These are phyloP conservation scores for Agrilus biguttatus DNA, from an alignment of 2,888 invertebrate species.

Conservation along the genomic window DNA sequence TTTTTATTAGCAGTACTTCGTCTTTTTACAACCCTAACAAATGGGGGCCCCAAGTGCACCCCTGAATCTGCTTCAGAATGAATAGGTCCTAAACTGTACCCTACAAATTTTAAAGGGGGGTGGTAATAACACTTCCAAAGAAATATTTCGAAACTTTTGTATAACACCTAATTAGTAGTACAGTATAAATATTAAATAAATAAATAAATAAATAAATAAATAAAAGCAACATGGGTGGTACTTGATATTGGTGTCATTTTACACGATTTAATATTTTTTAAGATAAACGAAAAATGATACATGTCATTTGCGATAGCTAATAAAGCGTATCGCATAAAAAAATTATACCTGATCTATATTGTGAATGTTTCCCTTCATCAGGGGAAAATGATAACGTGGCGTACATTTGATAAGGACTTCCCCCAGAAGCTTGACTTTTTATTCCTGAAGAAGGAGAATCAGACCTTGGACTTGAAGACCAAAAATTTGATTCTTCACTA, in stretches of 20 bases:
- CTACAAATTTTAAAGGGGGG: conserved; percentile 1
- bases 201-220: too few species aligned
- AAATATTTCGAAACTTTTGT: too few species aligned
- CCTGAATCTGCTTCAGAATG: conserved; percentile 14
- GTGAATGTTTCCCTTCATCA: conserved; percentile 11
- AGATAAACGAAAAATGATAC: too few species aligned
- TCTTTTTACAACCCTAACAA: conserved; percentile 53
- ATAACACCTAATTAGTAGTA: too few species aligned
- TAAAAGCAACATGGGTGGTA: too few species aligned
- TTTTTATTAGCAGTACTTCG: conserved; percentile 89
- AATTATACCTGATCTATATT: conserved; percentile 12
- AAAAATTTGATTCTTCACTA: conserved; percentile 26
- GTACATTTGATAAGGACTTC: conserved; percentile 20
- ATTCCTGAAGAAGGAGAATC: conserved; percentile 21
- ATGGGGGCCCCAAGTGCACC: conserved; percentile 24
- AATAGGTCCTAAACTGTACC: conserved; percentile 9
- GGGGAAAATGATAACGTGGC: conserved; percentile 12
- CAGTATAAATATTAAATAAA: too few species aligned
- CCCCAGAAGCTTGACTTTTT: conserved; percentile 17
- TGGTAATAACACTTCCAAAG: too few species aligned
- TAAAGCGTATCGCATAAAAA: background rate
- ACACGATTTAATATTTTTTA: too few species aligned
- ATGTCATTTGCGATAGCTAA: too few species aligned
- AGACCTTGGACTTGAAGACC: conserved; percentile 27
- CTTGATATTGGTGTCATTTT: too few species aligned